Base-by-base conservation (phyloP, 2,888 invertebrate species). In the Antheraea assamensis region DNA sequence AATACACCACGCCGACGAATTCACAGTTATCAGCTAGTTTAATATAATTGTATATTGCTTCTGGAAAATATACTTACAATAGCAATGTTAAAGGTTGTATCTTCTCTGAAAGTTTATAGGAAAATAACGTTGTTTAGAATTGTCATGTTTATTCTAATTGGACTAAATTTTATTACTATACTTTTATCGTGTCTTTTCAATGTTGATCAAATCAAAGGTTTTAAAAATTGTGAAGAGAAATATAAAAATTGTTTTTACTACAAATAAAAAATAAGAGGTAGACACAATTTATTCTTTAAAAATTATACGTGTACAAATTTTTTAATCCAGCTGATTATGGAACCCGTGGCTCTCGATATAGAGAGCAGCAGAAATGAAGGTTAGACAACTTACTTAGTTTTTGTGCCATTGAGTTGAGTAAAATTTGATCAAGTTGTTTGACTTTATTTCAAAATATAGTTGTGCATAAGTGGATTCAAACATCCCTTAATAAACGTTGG, bases 401-500 rank as follows among this genome's bases (percentile, higher is more conserved):
- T 68, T 35, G 31, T 31, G 30, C 1, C 21, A 68, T n/a, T 7
- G 19, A n/a, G 2, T 68, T 35, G 8, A 21, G 68, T 68, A 68
- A n/a, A 5, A 2, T 21, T 31, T 35, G 35, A 68, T 68, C 8
- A 68, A 68, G 31, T 27, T 72, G 21, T 19, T 73, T 8, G 21
- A 35, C 13, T 55, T 24, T 70, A 58, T 61, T 21, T 58, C 27
- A 10, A 49, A 31, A 31, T 78, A 75, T 78, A 78, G 77, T 77
- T 81, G 79, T 80, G 61, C 80, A 82, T 87, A 84, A 88, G 83
- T 88, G 87, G 87, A 88, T 90, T 90, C 87, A 88, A 89, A 88
- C 87, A 85, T 80, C 82, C 86, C 83, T 85, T 89, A 87, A 90
- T 92, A 91, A 90, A 88, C 86, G 87, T 83, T 85, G 88, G 88